Evolutionary conservation across 2,113 vertebrate genomes (phyloP).

Genomic region (Nestor notabilis): DNA sequence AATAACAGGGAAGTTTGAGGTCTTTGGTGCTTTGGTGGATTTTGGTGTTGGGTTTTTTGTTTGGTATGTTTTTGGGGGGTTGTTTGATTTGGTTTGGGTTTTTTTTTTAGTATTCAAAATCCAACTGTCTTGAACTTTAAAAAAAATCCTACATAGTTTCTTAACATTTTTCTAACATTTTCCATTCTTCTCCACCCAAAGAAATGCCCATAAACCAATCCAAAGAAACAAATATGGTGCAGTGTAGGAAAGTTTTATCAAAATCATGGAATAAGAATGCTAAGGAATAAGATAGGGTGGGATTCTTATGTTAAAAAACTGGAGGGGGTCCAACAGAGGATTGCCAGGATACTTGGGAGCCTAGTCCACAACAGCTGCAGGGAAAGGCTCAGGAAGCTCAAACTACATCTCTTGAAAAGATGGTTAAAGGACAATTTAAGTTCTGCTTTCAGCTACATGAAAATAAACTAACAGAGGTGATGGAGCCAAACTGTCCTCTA

Average conservation of each 20-base stretch:
- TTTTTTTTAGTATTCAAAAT: neutral
- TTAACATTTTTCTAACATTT: neutral
- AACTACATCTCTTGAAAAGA: neutral
- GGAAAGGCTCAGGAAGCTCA: neutral
- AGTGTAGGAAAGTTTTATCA: neutral
- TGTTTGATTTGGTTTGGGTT: neutral
- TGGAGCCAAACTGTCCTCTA: neutral
- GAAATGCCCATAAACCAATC: neutral
- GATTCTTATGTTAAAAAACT: neutral
- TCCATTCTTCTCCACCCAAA: neutral
- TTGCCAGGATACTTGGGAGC: neutral
- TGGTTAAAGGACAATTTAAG: neutral
- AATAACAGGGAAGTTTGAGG: neutral
- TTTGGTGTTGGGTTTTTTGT: neutral
- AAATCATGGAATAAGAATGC: neutral
- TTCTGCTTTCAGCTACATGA: neutral
- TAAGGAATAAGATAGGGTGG: neutral
- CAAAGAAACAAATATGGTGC: neutral
- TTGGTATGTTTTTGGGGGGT: neutral
- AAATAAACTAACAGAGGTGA: neutral
- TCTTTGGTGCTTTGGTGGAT: accelerated
- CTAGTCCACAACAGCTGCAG: neutral
- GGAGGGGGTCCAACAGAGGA: neutral
- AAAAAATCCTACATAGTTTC: neutral
- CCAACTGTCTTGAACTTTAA: neutral